These are phyloP conservation scores for Globodera ellingtonae DNA, from an alignment of 1,140 invertebrate species.

Conservation along the genomic window DNA sequence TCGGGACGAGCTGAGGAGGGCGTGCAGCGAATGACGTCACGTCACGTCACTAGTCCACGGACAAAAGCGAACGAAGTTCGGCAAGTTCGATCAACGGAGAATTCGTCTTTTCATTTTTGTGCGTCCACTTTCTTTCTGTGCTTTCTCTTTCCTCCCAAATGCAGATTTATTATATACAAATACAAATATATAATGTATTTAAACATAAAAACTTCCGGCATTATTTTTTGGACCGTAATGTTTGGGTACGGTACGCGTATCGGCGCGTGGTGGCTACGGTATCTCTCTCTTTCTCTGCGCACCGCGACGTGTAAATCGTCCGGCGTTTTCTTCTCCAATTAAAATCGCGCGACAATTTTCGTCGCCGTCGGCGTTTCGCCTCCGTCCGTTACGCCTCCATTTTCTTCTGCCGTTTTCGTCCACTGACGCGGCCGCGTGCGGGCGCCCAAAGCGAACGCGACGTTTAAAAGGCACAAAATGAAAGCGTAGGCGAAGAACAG, in stretches of 20 bases:
- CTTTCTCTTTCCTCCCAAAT: background rate
- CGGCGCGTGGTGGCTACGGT: no score
- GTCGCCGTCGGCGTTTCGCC: background rate
- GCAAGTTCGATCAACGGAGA: background rate
- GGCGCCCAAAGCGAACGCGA: conserved; percentile 16
- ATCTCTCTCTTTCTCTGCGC: no score
- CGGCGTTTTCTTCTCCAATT: no score
- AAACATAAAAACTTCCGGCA: background rate
- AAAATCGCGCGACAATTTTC: no score
- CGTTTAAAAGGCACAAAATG: conserved; percentile 1
- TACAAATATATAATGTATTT: background rate
- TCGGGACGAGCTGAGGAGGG: conserved; percentile 7
- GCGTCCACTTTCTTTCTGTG: background rate
- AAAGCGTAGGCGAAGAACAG: conserved; percentile 21
- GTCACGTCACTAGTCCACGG: background rate
- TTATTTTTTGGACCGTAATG: background rate
- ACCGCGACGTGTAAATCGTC: no score
- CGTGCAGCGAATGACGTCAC: background rate
- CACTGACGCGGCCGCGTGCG: conserved; percentile 6
- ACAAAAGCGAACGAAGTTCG: background rate
- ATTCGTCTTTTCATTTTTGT: background rate
- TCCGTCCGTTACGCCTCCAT: background rate
- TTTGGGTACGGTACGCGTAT: no score
- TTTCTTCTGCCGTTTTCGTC: background rate
- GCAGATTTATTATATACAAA: background rate